Evolutionary conservation across 1,140 invertebrate genomes (phyloP).

Genomic region (Zaprionus africanus): DNA sequence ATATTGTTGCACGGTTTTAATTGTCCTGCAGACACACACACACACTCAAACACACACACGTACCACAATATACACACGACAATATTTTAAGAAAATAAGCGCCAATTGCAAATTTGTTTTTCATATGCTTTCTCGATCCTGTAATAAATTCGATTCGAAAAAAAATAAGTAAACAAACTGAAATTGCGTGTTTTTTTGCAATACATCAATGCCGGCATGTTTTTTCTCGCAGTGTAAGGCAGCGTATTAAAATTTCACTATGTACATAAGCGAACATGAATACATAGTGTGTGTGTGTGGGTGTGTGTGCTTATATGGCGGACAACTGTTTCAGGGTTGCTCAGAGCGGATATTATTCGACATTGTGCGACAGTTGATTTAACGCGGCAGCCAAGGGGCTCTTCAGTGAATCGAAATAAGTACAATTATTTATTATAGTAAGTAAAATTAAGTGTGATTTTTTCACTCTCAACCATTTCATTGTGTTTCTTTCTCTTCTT

Average conservation of each 20-base stretch:
- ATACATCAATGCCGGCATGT: not conserved
- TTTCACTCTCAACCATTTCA: no score
- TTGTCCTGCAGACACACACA: constrained; percentile 61
- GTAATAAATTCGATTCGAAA: constrained; percentile 80
- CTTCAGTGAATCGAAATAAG: no score
- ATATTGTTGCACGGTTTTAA: constrained; percentile 65
- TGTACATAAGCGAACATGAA: not conserved
- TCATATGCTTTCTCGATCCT: constrained; percentile 41
- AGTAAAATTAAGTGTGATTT: no score
- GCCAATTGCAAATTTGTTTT: constrained; percentile 75
- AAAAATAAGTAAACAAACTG: constrained; percentile 74
- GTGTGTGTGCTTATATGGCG: not conserved
- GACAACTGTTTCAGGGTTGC: not conserved
- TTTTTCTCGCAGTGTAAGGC: not conserved
- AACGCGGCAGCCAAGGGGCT: no score
- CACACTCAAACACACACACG: constrained; percentile 30
- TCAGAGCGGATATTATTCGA: no score
- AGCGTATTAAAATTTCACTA: constrained; percentile 67
- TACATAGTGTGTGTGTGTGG: not conserved
- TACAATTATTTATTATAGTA: no score
- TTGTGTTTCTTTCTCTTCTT: not conserved
- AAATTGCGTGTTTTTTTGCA: constrained; percentile 59
- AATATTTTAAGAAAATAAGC: constrained; percentile 78
- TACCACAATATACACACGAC: constrained; percentile 26
- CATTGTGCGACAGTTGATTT: no score